Conservation (phyloP, 2,888 invertebrate species). For the Yponomeuta malinellus region DNA sequence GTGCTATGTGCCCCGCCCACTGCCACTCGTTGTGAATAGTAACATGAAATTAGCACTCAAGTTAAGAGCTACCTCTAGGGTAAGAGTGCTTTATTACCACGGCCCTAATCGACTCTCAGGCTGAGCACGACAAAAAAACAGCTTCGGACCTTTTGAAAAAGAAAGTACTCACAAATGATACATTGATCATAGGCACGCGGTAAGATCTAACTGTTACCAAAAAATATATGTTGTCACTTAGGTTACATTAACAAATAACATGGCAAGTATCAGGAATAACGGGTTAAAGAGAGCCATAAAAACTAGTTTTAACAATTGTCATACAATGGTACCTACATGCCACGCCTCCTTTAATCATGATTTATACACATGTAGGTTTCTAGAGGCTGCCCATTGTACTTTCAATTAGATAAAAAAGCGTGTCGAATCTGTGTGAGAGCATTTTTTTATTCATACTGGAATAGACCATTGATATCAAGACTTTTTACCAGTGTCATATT, state of each 20-base stretch:
- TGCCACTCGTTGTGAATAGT: too few species aligned
- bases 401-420: conserved; percentile 38
- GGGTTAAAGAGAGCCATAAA: background rate
- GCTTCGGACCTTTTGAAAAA: too few species aligned
- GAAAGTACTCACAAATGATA: too few species aligned
- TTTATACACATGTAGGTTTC: conserved; percentile 8
- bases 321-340: background rate
- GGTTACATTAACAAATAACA: background rate
- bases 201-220: too few species aligned
- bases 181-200: too few species aligned
- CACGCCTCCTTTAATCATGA: conserved; percentile 14
- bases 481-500: conserved; percentile 8
- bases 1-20: too few species aligned
- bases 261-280: background rate
- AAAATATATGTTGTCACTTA: background rate
- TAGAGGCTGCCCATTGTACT: background rate
- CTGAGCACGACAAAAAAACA: too few species aligned
- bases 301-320: background rate
- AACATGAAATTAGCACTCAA: too few species aligned
- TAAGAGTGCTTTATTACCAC: too few species aligned
- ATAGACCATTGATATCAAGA: conserved; percentile 35
- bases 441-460: conserved; percentile 39
- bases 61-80: too few species aligned
- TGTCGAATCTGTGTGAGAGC: conserved; percentile 57
- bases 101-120: too few species aligned